These are phyloP conservation scores for Drosophila suboccidentalis DNA, from an alignment of 2,888 invertebrate species.

Conservation along the genomic window DNA sequence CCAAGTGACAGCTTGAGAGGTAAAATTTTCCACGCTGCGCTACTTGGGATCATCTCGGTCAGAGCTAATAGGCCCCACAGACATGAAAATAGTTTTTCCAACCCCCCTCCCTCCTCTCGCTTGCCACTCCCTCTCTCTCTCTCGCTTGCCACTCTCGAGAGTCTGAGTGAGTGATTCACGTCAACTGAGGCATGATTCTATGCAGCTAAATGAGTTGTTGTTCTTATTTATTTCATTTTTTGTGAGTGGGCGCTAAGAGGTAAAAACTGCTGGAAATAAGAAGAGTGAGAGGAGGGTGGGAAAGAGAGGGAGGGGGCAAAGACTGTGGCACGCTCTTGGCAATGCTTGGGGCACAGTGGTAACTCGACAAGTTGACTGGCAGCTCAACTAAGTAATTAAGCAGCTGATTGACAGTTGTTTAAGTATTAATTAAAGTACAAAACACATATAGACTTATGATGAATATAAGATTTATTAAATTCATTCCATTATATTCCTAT, in stretches of 20 bases:
- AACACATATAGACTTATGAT: background rate
- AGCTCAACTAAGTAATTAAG: constrained; percentile 43
- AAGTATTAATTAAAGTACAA: background rate
- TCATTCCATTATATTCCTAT: background rate
- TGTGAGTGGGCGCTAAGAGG: constrained; percentile 50
- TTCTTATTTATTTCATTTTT: constrained; percentile 36
- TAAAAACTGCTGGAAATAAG: constrained; percentile 2
- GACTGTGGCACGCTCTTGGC: constrained; percentile 44
- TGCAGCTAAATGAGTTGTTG: constrained; percentile 78
- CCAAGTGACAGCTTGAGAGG: constrained; percentile 77
- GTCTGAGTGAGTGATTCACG: constrained; percentile 78
- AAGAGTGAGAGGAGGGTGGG: background rate
- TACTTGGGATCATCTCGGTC: constrained; percentile 62
- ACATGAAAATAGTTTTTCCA: constrained; percentile 71
- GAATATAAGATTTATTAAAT: background rate
- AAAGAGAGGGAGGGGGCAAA: background rate
- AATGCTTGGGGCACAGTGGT: constrained; percentile 50
- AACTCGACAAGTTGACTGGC: constrained; percentile 28
- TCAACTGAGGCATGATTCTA: constrained; percentile 77
- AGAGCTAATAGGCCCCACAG: constrained; percentile 73
- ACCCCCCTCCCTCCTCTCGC: background rate
- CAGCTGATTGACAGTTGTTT: constrained; percentile 2
- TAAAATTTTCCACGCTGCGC: constrained; percentile 47
- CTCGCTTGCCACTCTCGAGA: constrained; percentile 53
- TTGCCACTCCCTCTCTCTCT: background rate